Base-by-base conservation (phyloP, 2,888 invertebrate species). In the Ichneumoninae sp. region DNA sequence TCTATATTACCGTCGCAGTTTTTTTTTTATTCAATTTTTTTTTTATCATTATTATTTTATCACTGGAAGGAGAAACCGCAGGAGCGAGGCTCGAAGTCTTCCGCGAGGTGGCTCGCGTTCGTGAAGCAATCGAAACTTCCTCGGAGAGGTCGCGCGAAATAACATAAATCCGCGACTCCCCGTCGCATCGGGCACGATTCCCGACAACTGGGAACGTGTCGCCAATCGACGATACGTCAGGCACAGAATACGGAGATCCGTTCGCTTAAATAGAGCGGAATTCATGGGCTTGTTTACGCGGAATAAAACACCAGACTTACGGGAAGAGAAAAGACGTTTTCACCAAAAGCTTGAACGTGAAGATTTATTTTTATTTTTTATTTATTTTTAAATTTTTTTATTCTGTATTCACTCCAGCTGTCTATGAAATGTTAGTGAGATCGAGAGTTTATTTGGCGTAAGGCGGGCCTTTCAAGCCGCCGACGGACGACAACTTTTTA, bases 21-120 rank as follows among this genome's bases (percentile, higher is more conserved):
- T 19, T 13, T 60, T 47, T 52, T 52, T 66, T 47, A 44, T 26
- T 30, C 0, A 13, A 10, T 40, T 40, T 40, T 6, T 6, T 57
- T 22, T 30, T 13, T 30, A 19, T 30, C 30, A 19, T 8, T 50
- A 54, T 69, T 80, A 52, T 79, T 68, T 44, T 3, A 30, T 69
- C 36, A n/a, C 66, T 54, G 57, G 50, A 47, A 76, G 5, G n/a
- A 52, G 54, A 50, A 69, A 66, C 22, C 44, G 33, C 40, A 78
- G 78, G 40, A 40, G 10, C 74, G 68, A 74, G 78, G 78, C 22
- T 54, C 71, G 33, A 54, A 47, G 78, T 78, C 54, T 19, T 54
- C 8, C 54, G 63, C 75, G 73, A 79, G 50, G 30, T 57, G 79
- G 54, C 65, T 69, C n/a, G 40, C 44, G 68, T 40, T 10, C 57